Percentiles rank a stretch among this genome's conserved stretches.
Evolutionary conservation across 2,113 vertebrate genomes (phyloP).

Genomic region (Spilogale gracilis): DNA sequence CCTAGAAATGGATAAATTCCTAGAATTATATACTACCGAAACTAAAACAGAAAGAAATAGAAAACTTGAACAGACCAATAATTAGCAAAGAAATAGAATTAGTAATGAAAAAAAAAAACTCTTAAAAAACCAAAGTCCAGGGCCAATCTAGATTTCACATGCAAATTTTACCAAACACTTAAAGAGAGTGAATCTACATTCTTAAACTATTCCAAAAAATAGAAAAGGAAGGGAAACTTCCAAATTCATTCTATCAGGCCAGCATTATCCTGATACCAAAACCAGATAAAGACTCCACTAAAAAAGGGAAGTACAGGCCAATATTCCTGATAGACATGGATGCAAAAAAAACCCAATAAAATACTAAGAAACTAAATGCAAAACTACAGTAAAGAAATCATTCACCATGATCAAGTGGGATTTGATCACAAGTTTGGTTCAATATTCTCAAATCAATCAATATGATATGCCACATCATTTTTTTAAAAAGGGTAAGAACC

Average conservation of each 20-base stretch:
- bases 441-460: neutral
- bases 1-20: neutral
- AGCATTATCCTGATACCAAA: neutral
- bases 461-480: neutral
- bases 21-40: neutral
- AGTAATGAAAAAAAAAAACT: neutral
- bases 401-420: neutral
- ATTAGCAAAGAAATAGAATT: neutral
- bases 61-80: neutral
- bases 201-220: neutral
- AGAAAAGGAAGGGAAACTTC: neutral
- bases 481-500: neutral
- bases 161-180: neutral
- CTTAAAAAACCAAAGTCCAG: neutral
- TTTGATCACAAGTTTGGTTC: neutral
- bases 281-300: neutral
- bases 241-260: neutral
- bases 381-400: neutral
- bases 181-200: neutral
- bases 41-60: neutral
- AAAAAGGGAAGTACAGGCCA: neutral
- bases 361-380: neutral
- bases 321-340: neutral
- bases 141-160: neutral
- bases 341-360: neutral